A percentile compares a stretch with the other conserved stretches of the same genome.
phyloP scores from a whole-genome alignment of 2,888 invertebrate species.

The Apodemia mormo region DNA sequence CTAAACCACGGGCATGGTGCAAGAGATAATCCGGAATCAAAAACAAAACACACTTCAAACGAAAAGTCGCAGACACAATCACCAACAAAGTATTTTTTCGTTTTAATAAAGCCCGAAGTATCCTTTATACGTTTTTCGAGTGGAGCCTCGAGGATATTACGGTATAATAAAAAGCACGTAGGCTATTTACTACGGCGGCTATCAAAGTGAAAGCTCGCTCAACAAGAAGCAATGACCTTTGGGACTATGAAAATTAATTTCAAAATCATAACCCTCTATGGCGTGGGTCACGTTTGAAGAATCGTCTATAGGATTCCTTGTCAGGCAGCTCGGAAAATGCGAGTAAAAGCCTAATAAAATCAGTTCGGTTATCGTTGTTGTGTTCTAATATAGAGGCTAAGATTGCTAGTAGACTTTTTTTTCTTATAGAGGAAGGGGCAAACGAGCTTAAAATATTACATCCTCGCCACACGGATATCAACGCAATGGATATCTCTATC shows the following conservation, averaged over 20 bases:
- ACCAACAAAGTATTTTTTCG: neutral
- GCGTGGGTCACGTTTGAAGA: too few species aligned
- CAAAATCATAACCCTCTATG: neutral
- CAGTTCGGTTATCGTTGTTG: too few species aligned
- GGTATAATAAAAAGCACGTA: conserved; percentile 4
- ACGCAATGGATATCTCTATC: too few species aligned
- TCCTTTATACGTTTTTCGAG: conserved; percentile 5
- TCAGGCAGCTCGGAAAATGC: too few species aligned
- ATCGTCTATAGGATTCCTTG: too few species aligned
- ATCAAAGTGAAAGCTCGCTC: neutral
- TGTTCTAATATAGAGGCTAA: too few species aligned
- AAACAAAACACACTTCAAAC: neutral
- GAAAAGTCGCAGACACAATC: neutral
- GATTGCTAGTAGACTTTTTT: too few species aligned
- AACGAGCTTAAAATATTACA: too few species aligned
- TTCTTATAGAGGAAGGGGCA: too few species aligned
- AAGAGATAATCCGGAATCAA: neutral
- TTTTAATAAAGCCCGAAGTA: conserved; percentile 11
- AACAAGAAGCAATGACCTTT: conserved; percentile 13
- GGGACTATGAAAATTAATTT: neutral
- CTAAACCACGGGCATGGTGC: too few species aligned
- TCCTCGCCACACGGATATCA: too few species aligned
- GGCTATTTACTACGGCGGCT: neutral
- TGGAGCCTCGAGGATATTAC: conserved; percentile 4
- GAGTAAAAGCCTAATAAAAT: too few species aligned